Evolutionary conservation across 2,797 vertebrate species (phyloP), one percentile per base, ranked within the genome.

Genomic region (Neostethus bicornis): DNA sequence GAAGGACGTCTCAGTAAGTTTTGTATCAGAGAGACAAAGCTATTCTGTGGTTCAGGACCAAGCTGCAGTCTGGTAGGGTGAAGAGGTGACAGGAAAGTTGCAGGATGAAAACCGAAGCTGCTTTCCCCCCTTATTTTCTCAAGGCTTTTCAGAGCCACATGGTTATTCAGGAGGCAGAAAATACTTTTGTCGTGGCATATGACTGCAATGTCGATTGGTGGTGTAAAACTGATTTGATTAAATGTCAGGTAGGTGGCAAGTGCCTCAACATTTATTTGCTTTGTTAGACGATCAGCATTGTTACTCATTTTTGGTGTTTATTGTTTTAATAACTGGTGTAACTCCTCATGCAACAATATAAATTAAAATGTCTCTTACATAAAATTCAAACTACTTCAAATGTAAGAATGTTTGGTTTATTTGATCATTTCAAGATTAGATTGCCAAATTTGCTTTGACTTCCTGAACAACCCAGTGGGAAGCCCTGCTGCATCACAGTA

Each of bases 401-500:
- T n/a, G 14, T 32, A 11, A 4, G n/a, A 32, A 2, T 1, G n/a
- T 7, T n/a, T 34, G 1, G 38, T 10, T 38, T 20, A 20, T 3
- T 9, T 17, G 7, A 9, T 38, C 3, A 7, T 7, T 38, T 39
- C 39, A 26, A 29, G 12, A 14, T 32, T 1, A 13, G 32, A 4
- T 32, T 32, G 12, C 12, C n/a, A 31, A 11, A 50, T 45, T 57
- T 46, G 13, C 28, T 26, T 29, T 65, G 16, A 25, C 7, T 32
- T 21, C 25, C 13, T 46, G 16, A 35, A 6, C 49, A 14, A 44
- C 8, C 14, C 24, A 9, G n/a, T n/a, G 17, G 12, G 13, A 7
- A 28, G 21, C 8, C 10, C 12, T 38, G 54, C 31, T 47, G 32
- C 24, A 31, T 17, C 16, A 16, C 47, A 35, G 47, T 29, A 35